Evolutionary conservation across 2,113 vertebrate species (phyloP).

Genomic region (Tenebrosternarchus preto): DNA sequence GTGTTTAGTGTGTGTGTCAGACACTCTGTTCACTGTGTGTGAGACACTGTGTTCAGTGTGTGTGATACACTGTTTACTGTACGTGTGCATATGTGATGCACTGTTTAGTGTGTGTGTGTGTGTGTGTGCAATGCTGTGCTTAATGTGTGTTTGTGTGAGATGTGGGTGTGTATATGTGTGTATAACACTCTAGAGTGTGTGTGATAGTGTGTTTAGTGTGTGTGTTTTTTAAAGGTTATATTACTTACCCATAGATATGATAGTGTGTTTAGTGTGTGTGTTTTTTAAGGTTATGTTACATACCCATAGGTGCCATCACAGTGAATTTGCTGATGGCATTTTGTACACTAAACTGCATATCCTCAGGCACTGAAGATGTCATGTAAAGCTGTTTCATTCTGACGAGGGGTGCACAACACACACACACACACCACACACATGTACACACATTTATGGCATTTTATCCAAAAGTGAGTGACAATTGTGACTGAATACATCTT

Average conservation of each 20-base stretch:
- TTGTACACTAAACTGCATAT: conserved; percentile 55
- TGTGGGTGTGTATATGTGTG: background rate
- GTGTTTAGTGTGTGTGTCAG: background rate
- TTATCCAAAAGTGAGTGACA: no score
- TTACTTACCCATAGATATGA: conserved; percentile 58
- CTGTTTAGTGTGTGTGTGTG: background rate
- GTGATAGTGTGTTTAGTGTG: no score
- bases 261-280: background rate
- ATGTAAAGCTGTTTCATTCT: conserved; percentile 61
- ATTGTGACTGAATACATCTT: no score
- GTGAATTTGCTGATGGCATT: conserved; percentile 50
- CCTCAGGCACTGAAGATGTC: conserved; percentile 36
- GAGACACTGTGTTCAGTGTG: background rate
- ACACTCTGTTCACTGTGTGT: background rate
- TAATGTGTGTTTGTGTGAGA: background rate
- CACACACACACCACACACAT: background rate
- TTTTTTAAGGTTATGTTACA: background rate
- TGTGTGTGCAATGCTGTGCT: background rate
- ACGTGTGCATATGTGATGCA: no score
- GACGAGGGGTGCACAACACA: background rate
- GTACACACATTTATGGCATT: no score
- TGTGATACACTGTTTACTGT: background rate
- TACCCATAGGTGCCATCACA: conserved; percentile 58
- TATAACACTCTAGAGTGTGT: no score
- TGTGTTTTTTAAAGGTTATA: background rate